These are phyloP conservation scores for Anhinga anhinga DNA, from an alignment of 2,113 vertebrate species.

Conservation along the genomic window DNA sequence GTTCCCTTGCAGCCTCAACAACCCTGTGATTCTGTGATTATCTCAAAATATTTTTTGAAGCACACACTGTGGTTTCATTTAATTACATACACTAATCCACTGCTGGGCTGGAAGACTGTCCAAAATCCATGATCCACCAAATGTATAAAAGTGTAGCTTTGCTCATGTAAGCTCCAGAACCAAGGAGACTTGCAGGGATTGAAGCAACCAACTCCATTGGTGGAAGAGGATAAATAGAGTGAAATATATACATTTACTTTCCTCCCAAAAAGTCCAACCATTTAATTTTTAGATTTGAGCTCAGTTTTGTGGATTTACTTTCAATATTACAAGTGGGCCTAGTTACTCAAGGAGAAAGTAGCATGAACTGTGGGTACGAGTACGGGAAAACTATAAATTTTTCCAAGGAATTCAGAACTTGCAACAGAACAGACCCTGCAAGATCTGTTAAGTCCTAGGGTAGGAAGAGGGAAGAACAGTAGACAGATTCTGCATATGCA, in stretches of 20 bases:
- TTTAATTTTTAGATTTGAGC: background rate
- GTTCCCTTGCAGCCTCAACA: background rate
- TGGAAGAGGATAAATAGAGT: background rate
- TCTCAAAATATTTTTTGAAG: background rate
- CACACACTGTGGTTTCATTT: background rate
- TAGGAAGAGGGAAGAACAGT: background rate
- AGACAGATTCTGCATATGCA: background rate
- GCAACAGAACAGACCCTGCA: background rate
- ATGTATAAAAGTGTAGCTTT: rapidly evolving
- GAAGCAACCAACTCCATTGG: background rate
- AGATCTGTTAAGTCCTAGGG: background rate
- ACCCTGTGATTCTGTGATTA: background rate
- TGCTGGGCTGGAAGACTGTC: background rate
- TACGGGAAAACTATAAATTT: background rate
- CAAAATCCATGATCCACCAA: background rate
- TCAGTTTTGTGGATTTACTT: background rate
- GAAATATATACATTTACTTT: background rate
- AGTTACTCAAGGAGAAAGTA: background rate
- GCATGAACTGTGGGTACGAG: background rate
- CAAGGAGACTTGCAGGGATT: background rate
- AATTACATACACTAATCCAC: background rate
- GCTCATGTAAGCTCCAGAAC: background rate
- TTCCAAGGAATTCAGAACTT: background rate
- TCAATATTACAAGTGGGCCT: background rate
- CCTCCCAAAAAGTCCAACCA: background rate